Evolutionary conservation across 2,888 invertebrate genomes (phyloP).

Genomic region (Tetranychus piercei): DNA sequence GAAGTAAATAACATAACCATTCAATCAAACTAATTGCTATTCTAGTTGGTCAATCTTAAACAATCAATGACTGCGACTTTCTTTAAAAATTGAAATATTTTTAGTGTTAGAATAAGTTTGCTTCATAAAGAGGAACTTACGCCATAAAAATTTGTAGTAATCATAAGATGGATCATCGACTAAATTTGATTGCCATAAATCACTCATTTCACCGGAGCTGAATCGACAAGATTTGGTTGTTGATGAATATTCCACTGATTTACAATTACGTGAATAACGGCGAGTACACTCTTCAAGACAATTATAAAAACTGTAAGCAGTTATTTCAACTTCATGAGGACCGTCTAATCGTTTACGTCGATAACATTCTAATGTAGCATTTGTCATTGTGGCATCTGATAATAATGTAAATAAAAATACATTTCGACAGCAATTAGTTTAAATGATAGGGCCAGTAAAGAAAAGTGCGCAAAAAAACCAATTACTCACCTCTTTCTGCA

Average conservation of each 20-base stretch:
- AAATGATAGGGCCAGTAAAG: background rate
- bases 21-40: too few species aligned
- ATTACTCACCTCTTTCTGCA: constrained; percentile 24
- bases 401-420: background rate
- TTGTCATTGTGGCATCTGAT: constrained; percentile 39
- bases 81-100: too few species aligned
- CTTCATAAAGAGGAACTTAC: constrained; percentile 21
- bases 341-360: constrained; percentile 66
- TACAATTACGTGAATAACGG: constrained; percentile 36
- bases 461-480: background rate
- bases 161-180: constrained; percentile 79
- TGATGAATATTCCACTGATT: constrained; percentile 27
- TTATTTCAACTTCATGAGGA: constrained; percentile 73
- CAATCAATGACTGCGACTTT: background rate
- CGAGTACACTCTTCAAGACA: constrained; percentile 72
- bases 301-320: constrained; percentile 66
- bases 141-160: constrained; percentile 49
- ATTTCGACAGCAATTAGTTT: background rate
- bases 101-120: background rate
- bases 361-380: constrained; percentile 66
- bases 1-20: too few species aligned
- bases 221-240: constrained; percentile 25
- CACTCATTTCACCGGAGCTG: constrained; percentile 6
- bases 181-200: constrained; percentile 44
- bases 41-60: too few species aligned